Percentiles rank a stretch among this genome's conserved stretches.
Evolutionary conservation across 2,797 vertebrate species (phyloP).

Genomic region (Esox lucius): DNA sequence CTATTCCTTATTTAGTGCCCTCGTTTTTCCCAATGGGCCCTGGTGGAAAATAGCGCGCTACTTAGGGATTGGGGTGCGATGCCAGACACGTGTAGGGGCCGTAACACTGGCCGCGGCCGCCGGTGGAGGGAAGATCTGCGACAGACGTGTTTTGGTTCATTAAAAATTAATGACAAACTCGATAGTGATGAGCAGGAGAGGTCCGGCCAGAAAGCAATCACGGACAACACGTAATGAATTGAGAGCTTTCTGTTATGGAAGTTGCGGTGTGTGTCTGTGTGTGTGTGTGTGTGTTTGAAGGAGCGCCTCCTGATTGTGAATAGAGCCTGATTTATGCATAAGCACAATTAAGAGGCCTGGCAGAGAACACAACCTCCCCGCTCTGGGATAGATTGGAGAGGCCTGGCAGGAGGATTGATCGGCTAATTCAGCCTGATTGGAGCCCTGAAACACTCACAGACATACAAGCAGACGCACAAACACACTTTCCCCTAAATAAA

Average conservation of each 20-base stretch:
- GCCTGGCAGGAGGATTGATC: neutral
- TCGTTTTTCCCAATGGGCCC: neutral
- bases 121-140: neutral
- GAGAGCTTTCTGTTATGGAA: neutral
- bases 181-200: neutral
- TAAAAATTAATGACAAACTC: neutral
- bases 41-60: neutral
- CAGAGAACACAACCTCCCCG: neutral
- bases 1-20: neutral
- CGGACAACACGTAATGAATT: neutral
- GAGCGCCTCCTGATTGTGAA: neutral
- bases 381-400: neutral
- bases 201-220: neutral
- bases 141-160: neutral
- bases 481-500: neutral
- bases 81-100: neutral
- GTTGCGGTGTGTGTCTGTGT: neutral
- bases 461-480: neutral
- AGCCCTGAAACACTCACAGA: neutral
- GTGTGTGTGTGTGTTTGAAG: neutral
- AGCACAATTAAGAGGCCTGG: neutral
- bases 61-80: neutral
- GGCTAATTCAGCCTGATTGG: conserved; percentile 7
- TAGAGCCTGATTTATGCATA: neutral
- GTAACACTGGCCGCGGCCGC: neutral